phyloP scores from a whole-genome alignment of 1,140 invertebrate genomes.

The Adoxophyes honmai region DNA sequence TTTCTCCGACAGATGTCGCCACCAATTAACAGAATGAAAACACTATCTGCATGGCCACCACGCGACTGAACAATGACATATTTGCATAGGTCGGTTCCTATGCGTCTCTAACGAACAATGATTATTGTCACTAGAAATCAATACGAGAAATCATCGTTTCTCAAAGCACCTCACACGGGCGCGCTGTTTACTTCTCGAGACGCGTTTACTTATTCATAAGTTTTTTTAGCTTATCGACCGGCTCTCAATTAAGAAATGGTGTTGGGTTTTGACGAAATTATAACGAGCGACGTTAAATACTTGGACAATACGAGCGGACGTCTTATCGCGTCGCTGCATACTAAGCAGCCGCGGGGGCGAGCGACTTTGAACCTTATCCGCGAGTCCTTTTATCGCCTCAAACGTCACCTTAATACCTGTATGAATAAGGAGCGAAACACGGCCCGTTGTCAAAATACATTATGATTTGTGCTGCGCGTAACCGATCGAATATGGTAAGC shows the following conservation, averaged over 20 bases:
- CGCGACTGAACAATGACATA: constrained; percentile 45
- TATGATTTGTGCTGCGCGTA: constrained; percentile 40
- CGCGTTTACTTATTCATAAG: constrained; percentile 14
- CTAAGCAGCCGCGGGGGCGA: constrained; percentile 40
- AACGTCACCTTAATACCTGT: constrained; percentile 26
- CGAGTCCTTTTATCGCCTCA: constrained; percentile 25
- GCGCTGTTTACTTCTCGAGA: constrained; percentile 22
- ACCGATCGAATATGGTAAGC: constrained; percentile 56
- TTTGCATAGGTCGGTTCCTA: constrained; percentile 50
- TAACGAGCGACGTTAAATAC: constrained; percentile 53
- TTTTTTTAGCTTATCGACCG: constrained; percentile 15
- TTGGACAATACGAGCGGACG: constrained; percentile 55
- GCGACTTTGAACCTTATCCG: constrained; percentile 38
- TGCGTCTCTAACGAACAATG: constrained; percentile 51
- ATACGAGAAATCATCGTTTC: constrained; percentile 70
- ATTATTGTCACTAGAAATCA: constrained; percentile 60
- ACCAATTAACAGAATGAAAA: constrained; percentile 65
- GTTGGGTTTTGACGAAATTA: constrained; percentile 64
- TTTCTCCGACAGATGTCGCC: constrained; percentile 60
- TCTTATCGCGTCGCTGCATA: constrained; percentile 56
- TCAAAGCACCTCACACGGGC: constrained; percentile 48
- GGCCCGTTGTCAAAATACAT: constrained; percentile 41
- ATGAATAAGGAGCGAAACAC: constrained; percentile 41
- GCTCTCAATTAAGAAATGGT: constrained; percentile 49
- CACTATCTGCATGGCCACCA: constrained; percentile 51